Evolutionary conservation across 2,113 vertebrate species (phyloP).

Genomic region (Sitta europaea): DNA sequence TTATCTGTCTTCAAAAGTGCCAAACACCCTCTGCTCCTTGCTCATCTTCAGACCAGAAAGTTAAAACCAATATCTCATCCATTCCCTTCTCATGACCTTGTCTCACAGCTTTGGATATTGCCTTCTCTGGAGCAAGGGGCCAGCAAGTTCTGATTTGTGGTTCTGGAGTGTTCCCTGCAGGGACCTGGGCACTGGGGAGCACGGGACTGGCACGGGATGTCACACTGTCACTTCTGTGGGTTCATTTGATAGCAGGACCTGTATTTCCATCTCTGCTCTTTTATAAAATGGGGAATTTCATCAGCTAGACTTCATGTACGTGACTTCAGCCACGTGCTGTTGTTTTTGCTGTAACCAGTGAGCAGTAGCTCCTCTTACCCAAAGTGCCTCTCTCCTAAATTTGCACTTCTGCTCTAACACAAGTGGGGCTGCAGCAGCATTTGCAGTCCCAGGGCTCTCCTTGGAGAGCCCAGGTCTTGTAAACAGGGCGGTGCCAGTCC

Average conservation of each 20-base stretch:
- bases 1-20: not conserved
- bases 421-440: not conserved
- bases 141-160: not conserved
- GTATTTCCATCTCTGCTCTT: not conserved
- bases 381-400: not conserved
- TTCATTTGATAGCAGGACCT: not conserved
- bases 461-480: not conserved
- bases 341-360: not conserved
- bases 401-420: not conserved
- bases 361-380: not conserved
- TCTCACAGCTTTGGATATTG: not conserved
- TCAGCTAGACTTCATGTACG: not conserved
- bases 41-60: not conserved
- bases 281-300: not conserved
- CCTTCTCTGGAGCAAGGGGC: not conserved
- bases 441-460: not conserved
- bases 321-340: accelerated
- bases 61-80: not conserved
- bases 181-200: not conserved
- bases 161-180: not conserved
- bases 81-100: not conserved
- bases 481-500: not conserved
- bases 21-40: not conserved
- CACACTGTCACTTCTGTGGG: not conserved
- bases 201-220: accelerated